Base-by-base conservation (phyloP, 1,140 invertebrate genomes). In the Cardiocondyla obscurior region DNA sequence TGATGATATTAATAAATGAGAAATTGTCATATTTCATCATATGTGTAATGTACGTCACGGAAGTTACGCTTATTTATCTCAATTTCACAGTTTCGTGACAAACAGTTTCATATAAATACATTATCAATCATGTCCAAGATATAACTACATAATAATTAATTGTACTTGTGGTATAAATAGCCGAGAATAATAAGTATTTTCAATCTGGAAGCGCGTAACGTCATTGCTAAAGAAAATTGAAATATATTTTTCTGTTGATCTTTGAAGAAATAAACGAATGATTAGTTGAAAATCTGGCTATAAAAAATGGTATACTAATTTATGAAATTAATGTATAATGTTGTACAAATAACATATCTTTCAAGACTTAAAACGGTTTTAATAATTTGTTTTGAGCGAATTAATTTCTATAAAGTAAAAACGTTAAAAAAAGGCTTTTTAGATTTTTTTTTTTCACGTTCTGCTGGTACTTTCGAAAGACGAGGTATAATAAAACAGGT, bases 61-160 rank as follows among this genome's bases (percentile, higher is more conserved):
- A 46, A 16, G 44, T 77, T 25, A 36, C 51, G 8, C n/a, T 49
- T 2, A 25, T 25, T 62, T 36, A 51, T 39, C 33, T 22, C 33
- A 30, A 53, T 19, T 77, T 51, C 28, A 28, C 22, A 49, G 7
- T 28, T 64, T 51, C n/a, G 36, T 14, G 12, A n/a, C 6, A 62
- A 76, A 33, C 7, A n/a, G 10, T 65, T 65, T 39, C 36, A 7
- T 53, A 19, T 64, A 65, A 77, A 51, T 53, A 77, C 55, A n/a
- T n/a, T n/a, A n/a, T n/a, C n/a, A 53, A 53, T 42, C 7, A 42
- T 55, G 12, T 53, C 39, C 7, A 12, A 36, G 12, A 77, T 77
- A 30, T 25, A 53, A 77, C 8, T 76, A 76, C n/a, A n/a, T n/a
- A n/a, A n/a, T n/a, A 76, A 36, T 62, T 67, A 77, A 77, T 67